Base-by-base conservation (phyloP, 2,797 vertebrate species). In the Pterois miles region DNA sequence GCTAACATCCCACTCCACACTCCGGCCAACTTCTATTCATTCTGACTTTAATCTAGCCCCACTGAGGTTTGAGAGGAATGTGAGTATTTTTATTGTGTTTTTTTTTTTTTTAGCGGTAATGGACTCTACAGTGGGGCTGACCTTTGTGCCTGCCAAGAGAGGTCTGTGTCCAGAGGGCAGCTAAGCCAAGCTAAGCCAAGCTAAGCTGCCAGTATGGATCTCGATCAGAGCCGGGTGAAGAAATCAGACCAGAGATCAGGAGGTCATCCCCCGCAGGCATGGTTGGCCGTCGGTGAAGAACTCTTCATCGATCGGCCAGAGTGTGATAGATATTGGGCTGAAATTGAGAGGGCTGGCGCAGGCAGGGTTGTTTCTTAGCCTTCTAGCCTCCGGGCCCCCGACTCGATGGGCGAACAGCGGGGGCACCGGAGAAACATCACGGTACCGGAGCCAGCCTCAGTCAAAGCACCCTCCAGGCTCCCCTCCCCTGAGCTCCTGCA, bases 151-250 rank as follows among this genome's bases (percentile, higher is more conserved):
- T 80, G 69, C 68, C 22, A 80, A 81, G 86, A 88, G 74, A 76
- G 81, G 82, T 87, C 80, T 64, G 71, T 88, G 85, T 91, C 89
- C 88, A 78, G 90, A 87, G 89, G 87, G 87, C 80, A 78, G 78
- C 86, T 89, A 88, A 93, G 84, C 89, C 88, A 71, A 72, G 87
- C 86, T 90, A 88, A 91, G 81, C 88, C 88, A 59, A 80, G 86
- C 87, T 91, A 91, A 91, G 91, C 90, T 90, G 86, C 86, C 74
- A 64, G 79, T 92, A 90, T 92, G 76, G 90, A 93, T 91, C 89
- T 88, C 63, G 70, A 92, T 93, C 87, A 88, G 82, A 91, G 80
- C 83, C 7, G 65, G 81, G 81, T 87, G 86, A 82, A 78, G 89
- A 82, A 89, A 91, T 90, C 90, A 85, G 88, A 88, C 80, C 83